Evolutionary conservation across 2,888 invertebrate genomes (phyloP).

Genomic region (Flexamia atlantica): DNA sequence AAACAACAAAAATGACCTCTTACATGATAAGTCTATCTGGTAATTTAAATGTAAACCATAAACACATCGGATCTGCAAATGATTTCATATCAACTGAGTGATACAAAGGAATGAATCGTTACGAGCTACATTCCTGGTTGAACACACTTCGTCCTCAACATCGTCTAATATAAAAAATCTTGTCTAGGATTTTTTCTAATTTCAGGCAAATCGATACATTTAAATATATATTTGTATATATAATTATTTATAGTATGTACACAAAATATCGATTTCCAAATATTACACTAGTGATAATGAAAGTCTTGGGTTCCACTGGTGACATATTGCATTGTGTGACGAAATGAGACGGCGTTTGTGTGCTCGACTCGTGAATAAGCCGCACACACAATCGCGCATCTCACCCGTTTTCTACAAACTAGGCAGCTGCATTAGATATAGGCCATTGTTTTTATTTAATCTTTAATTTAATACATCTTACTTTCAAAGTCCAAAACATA

Average conservation of each 20-base stretch:
- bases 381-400: background rate
- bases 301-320: slow-evolving; percentile 60
- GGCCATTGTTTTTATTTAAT: slow-evolving; percentile 60
- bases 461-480: slow-evolving; percentile 56
- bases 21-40: slow-evolving; percentile 65
- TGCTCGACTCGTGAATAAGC: background rate
- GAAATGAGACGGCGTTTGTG: slow-evolving; percentile 23
- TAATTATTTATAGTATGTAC: slow-evolving; percentile 65
- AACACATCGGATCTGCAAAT: slow-evolving; percentile 41
- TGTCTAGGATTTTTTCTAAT: slow-evolving; percentile 63
- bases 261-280: slow-evolving; percentile 63
- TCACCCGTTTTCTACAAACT: slow-evolving; percentile 60
- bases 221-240: slow-evolving; percentile 64
- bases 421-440: slow-evolving; percentile 62
- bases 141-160: slow-evolving; percentile 55
- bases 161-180: slow-evolving; percentile 61
- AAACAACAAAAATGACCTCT: slow-evolving; percentile 63
- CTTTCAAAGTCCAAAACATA: slow-evolving; percentile 59
- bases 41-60: slow-evolving; percentile 52
- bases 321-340: slow-evolving; percentile 55
- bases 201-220: slow-evolving; percentile 62
- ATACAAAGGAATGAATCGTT: slow-evolving; percentile 43
- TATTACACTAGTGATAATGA: slow-evolving; percentile 63
- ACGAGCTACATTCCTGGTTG: slow-evolving; percentile 51
- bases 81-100: slow-evolving; percentile 46